Conservation (phyloP, 2,888 invertebrate species). For the Cephonodes hylas region DNA sequence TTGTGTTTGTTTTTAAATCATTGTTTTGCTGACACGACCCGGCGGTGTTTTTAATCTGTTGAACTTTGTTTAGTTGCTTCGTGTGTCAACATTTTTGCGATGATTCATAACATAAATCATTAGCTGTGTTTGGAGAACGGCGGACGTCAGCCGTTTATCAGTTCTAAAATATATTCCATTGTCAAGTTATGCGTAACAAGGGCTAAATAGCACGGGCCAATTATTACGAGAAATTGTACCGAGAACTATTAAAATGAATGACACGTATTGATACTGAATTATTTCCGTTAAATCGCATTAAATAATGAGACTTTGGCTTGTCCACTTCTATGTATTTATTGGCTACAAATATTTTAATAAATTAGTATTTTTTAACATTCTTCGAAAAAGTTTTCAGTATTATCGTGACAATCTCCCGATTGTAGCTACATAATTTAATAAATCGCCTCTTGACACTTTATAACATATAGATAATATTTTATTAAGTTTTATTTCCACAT, state of each 20-base stretch:
- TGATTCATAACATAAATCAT: slow-evolving; percentile 10
- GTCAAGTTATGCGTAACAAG: slow-evolving; percentile 8
- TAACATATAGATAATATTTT: no score
- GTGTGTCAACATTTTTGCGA: slow-evolving; percentile 10
- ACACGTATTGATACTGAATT: neutral
- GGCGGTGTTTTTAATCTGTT: slow-evolving; percentile 12
- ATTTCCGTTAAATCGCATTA: neutral
- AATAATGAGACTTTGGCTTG: neutral
- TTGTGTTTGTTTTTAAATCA: slow-evolving; percentile 48
- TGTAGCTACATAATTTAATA: no score
- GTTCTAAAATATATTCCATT: slow-evolving; percentile 10
- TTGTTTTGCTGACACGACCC: slow-evolving; percentile 24
- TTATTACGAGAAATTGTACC: slow-evolving; percentile 6
- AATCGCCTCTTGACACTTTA: no score
- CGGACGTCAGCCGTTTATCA: slow-evolving; percentile 5
- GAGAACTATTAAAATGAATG: neutral
- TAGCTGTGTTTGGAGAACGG: neutral
- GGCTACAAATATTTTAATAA: neutral
- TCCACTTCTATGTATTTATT: neutral
- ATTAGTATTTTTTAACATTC: no score
- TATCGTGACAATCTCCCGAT: no score
- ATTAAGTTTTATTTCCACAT: no score
- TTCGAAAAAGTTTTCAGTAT: no score
- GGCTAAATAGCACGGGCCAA: neutral
- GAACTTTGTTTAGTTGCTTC: slow-evolving; percentile 6